These are phyloP conservation scores for Ochotona princeps DNA, from an alignment of 2,113 vertebrate genomes.

Conservation along the genomic window DNA sequence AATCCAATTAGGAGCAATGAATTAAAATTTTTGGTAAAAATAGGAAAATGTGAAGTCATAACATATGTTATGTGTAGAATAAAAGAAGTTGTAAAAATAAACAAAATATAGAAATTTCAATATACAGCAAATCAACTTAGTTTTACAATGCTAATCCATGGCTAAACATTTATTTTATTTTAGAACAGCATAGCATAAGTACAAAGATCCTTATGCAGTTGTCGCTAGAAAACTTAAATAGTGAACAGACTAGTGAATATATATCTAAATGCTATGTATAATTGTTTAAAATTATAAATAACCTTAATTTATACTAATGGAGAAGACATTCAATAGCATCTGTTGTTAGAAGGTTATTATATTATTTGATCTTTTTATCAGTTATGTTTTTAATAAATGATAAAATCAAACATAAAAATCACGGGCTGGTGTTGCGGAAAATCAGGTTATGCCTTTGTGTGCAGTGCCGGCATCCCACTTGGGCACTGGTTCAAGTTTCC, in stretches of 20 bases:
- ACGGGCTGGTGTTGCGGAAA: no score
- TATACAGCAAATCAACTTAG: neutral
- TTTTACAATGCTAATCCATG: neutral
- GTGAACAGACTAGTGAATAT: neutral
- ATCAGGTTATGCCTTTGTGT: no score
- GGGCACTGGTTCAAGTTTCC: neutral
- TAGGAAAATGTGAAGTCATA: neutral
- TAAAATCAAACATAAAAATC: neutral
- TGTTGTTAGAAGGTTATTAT: neutral
- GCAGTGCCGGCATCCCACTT: neutral
- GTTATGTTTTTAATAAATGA: neutral
- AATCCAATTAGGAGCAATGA: neutral
- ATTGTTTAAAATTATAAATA: neutral
- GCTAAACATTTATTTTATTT: neutral
- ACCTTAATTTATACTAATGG: neutral
- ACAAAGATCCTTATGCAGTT: neutral
- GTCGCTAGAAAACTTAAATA: constrained; percentile 18
- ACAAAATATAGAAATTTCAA: neutral
- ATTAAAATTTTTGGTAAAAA: neutral
- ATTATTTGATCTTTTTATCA: neutral
- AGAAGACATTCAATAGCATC: neutral
- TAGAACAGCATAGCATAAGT: neutral
- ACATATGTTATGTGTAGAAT: neutral
- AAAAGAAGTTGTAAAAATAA: neutral
- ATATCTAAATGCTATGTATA: neutral